Base-by-base conservation (phyloP, 2,113 vertebrate species). In the Rhinolophus sinicus region DNA sequence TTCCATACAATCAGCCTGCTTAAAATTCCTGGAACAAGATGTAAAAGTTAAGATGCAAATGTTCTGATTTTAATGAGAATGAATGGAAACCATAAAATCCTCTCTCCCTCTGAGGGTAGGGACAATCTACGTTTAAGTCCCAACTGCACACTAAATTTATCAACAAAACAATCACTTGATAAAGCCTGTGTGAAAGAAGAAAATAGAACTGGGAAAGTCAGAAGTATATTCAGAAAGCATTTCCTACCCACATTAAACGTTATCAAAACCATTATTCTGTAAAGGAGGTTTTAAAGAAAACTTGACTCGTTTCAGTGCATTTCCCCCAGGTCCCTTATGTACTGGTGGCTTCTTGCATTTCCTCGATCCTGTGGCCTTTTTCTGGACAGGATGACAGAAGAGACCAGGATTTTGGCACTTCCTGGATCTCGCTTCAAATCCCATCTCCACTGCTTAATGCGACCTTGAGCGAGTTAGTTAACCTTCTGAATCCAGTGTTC, bases 41-140 rank as follows among this genome's bases (percentile, higher is more conserved):
- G 97, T 97, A 97, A 98, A 98, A 98, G 97, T 96, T 97, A 97
- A 98, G 94, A 98, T 96, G 96, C 97, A 98, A 98, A 98, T 98
- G 58, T 94, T 88, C 98, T 92, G 92, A 80, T 97, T 98, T 98
- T 97, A 98, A 95, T 95, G 95, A 98, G 98, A 98, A 98, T 90
- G 77, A 98, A 98, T 97, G 97, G 97, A 96, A 98, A 94, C 38
- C 16, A 81, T 90, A 95, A 97, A 98, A 95, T 12, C 40, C 67
- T 18, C 30, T 54, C 91, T 94, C 70, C 30, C 96, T 96, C 62
- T 96, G 97, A 97, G 97, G 93, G 92, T 88, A 98, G 95, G 97
- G 96, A 96, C 90, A 93, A 94, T 96, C 85, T 50, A 97, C 77
- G 67, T 80, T 26, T 58, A 90, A 52, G 93, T 75, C 93, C 95